Percentiles rank a stretch among this genome's conserved stretches.
Conservation (phyloP, 1,140 invertebrate genomes). For the Trichogramma pretiosum region DNA sequence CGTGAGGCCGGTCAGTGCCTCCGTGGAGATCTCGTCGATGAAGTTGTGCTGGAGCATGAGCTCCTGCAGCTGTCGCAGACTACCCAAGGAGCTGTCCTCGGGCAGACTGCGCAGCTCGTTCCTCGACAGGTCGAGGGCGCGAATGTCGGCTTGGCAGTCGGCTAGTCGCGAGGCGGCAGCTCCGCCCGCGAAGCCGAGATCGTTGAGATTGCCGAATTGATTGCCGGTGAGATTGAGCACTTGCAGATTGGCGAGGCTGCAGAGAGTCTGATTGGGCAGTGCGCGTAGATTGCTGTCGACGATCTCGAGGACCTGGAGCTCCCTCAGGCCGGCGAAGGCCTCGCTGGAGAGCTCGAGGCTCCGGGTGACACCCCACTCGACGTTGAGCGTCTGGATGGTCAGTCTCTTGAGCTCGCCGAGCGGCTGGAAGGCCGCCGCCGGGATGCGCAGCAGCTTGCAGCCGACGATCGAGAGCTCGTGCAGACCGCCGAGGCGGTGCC, state of each 20-base stretch:
- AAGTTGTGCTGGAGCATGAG: constrained; percentile 74
- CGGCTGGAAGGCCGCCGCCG: constrained; percentile 66
- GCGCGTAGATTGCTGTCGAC: constrained; percentile 72
- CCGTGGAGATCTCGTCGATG: constrained; percentile 68
- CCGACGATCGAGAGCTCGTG: constrained; percentile 64
- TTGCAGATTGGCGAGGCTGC: constrained; percentile 67
- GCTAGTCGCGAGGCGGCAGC: constrained; percentile 37
- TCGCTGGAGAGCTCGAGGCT: constrained; percentile 59
- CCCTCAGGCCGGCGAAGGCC: constrained; percentile 62
- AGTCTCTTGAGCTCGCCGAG: constrained; percentile 66
- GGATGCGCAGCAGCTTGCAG: constrained; percentile 71
- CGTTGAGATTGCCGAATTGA: constrained; percentile 61
- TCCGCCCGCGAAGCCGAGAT: constrained; percentile 57
- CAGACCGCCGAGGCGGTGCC: constrained; percentile 63
- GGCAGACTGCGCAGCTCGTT: constrained; percentile 65
- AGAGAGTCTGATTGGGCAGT: constrained; percentile 66
- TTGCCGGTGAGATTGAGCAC: constrained; percentile 77
- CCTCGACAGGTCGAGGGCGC: constrained; percentile 66
- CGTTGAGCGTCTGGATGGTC: constrained; percentile 65
- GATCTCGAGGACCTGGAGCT: constrained; percentile 70
- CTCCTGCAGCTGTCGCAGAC: constrained; percentile 64
- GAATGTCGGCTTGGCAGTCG: constrained; percentile 53
- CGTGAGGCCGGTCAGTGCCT: constrained; percentile 64
- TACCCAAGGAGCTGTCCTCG: constrained; percentile 62
- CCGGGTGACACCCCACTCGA: constrained; percentile 65